These are phyloP conservation scores for Andinoacara biseriatus DNA, from an alignment of 2,113 vertebrate genomes.

Conservation along the genomic window DNA sequence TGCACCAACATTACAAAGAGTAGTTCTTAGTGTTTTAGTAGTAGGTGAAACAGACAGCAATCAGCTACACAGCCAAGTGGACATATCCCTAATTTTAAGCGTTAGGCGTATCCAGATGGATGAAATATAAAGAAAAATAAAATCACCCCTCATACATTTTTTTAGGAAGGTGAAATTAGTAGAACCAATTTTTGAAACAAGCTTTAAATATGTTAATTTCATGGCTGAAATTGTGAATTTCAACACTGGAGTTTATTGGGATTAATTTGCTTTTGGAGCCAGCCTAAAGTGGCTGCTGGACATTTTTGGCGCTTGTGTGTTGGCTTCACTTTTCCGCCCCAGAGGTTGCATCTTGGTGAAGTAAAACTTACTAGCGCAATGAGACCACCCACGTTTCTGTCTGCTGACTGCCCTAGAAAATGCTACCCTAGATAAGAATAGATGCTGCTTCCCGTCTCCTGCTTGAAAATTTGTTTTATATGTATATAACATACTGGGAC, in stretches of 20 bases:
- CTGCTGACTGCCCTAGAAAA: neutral
- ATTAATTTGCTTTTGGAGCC: neutral
- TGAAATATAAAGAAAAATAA: neutral
- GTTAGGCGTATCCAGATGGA: neutral
- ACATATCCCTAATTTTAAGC: neutral
- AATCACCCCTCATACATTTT: neutral
- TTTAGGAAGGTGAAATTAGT: neutral
- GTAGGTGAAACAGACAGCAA: too few species aligned
- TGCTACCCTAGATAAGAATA: neutral
- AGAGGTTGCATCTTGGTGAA: neutral
- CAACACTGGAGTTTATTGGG: neutral
- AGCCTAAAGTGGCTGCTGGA: neutral
- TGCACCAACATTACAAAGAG: too few species aligned
- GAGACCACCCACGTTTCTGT: neutral
- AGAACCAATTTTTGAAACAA: neutral
- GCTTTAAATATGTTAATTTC: neutral
- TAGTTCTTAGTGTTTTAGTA: too few species aligned
- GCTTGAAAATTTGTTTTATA: neutral
- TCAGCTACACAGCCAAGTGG: too few species aligned
- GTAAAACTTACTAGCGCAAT: neutral
- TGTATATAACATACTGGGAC: slow-evolving; percentile 75
- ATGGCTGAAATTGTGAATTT: neutral
- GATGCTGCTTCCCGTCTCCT: neutral
- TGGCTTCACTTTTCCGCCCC: neutral
- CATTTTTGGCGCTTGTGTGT: neutral